Base-by-base conservation (phyloP, 2,113 vertebrate species). In the Lanius ludovicianus region DNA sequence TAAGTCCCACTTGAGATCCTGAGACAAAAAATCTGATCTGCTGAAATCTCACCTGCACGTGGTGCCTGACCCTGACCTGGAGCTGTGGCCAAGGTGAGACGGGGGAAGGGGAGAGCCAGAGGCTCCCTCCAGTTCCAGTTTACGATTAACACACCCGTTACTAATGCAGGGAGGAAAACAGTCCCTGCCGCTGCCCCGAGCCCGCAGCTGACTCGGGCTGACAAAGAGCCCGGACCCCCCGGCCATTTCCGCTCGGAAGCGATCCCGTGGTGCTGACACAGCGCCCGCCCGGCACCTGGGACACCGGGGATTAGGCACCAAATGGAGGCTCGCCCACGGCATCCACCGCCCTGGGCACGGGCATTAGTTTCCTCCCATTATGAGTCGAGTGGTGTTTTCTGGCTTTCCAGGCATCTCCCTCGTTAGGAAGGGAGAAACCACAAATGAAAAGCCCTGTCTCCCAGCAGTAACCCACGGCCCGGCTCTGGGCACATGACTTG, bases 401-500 rank as follows among this genome's bases (percentile, higher is more conserved):
- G 65, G 42, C 86, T 82, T 94, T 81, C 52, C 87, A 55, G 55
- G 79, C 84, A 56, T 33, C 33, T 65, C 50, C 49, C 55, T 39
- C 6, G 53, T 42, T 7, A 7, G 55, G 59, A 62, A 49, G 12
- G 70, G 57, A 68, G 75, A 69, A 86, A 71, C 33, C 50, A 23
- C 75, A 59, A 24, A 30, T 6, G 4, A 52, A 74, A 84, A 91
- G 47, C 78, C 1, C 19, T 21, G 37, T 47, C 37, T 46, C 30
- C 28, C 76, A 46, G 82, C 93, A 55, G 5, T 41, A 25, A 50
- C 68, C 87, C 2, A 2, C 42, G 13, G 56, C 71, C 79, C 2
- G 33, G 69, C 77, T 49, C 90, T 0, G 55, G 68, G 76, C 3
- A 1, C 69, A 15, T 1, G 1, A 6, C 0, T 13, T 0, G 56